A percentile compares a stretch with the other conserved stretches of the same genome.
Evolutionary conservation across 2,113 vertebrate species (phyloP).

Genomic region (Eretmodus cyanostictus): DNA sequence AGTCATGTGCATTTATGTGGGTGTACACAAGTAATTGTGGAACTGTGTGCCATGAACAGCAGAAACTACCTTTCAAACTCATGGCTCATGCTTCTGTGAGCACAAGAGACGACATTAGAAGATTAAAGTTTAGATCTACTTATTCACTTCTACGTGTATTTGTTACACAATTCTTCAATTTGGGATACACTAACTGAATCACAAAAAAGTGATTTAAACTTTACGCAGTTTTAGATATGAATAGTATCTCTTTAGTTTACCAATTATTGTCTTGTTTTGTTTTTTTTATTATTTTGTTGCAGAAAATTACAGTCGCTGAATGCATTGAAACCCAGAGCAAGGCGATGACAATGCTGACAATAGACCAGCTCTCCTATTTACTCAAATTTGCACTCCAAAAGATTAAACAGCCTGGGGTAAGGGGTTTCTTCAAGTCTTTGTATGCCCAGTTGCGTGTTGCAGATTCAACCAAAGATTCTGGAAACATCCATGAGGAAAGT

Average conservation of each 20-base stretch:
- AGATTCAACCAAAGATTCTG: not conserved
- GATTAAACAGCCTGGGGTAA: constrained; percentile 99
- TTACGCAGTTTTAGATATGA: not conserved
- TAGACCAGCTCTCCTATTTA: constrained; percentile 94
- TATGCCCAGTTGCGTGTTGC: not conserved
- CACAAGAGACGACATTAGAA: not conserved
- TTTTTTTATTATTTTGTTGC: constrained; percentile 11
- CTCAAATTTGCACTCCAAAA: constrained; percentile 99
- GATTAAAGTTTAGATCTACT: not conserved
- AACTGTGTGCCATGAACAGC: not conserved
- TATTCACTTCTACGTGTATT: not conserved
- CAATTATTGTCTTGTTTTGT: not conserved
- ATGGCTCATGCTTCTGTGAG: not conserved
- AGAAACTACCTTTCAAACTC: not conserved
- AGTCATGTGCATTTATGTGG: constrained; percentile 27
- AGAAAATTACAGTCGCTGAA: constrained; percentile 99
- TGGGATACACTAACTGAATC: not conserved
- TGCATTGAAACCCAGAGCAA: constrained; percentile 99
- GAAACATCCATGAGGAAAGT: not conserved
- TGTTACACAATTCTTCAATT: not conserved
- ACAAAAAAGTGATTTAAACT: not conserved
- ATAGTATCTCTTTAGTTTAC: not conserved
- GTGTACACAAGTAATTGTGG: not conserved
- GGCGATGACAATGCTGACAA: constrained; percentile 97
- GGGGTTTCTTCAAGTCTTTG: constrained; percentile 1